These are phyloP conservation scores for Manis crassicaudata DNA, from an alignment of 2,797 vertebrate species.

Conservation along the genomic window DNA sequence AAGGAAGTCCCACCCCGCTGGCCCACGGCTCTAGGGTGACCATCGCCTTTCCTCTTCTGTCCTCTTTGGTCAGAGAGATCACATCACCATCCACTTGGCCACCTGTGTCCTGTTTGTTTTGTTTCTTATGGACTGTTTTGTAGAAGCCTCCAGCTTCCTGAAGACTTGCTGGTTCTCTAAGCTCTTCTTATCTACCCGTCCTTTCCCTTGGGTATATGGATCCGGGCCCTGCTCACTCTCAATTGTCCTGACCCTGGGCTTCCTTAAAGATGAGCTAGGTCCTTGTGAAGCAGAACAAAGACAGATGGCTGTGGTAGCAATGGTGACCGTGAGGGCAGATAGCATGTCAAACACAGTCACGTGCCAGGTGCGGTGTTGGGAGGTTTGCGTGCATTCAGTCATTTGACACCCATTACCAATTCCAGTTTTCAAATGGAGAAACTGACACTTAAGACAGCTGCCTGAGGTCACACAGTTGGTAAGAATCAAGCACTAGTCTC, in stretches of 20 bases:
- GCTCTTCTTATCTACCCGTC: not conserved
- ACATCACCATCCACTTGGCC: not conserved
- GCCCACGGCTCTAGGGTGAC: accelerated
- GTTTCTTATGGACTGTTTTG: not conserved
- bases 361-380: accelerated
- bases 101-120: not conserved
- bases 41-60: not conserved
- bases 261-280: not conserved
- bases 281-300: not conserved
- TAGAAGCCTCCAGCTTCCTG: not conserved
- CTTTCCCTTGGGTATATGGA: not conserved
- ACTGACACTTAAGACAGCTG: not conserved
- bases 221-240: not conserved
- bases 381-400: accelerated
- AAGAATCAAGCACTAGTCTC: not conserved
- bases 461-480: not conserved
- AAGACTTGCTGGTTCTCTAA: not conserved
- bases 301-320: not conserved
- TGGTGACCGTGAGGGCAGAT: not conserved
- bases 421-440: not conserved
- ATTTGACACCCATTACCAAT: too few species aligned
- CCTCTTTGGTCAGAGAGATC: not conserved
- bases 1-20: accelerated
- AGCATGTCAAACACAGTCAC: accelerated
- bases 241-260: too few species aligned